phyloP scores from a whole-genome alignment of 2,797 vertebrate genomes.

The Megaceryle alcyon region DNA sequence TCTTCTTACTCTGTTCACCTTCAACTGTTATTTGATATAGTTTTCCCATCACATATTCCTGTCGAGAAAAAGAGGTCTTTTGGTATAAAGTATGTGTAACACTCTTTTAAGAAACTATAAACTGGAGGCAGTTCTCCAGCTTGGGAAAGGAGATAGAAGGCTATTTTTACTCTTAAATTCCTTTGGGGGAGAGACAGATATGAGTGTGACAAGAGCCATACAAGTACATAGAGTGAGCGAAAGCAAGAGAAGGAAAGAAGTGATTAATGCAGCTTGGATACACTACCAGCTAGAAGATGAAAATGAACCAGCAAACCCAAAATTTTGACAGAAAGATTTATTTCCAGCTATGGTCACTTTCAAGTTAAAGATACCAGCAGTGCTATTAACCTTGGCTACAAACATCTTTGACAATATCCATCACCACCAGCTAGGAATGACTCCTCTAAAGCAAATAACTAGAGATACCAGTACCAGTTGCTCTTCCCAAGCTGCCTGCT shows the following conservation, averaged over 20 bases:
- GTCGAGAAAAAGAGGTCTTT: not conserved
- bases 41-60: not conserved
- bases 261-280: not conserved
- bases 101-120: not conserved
- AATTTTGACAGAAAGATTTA: not conserved
- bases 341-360: not conserved
- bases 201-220: not conserved
- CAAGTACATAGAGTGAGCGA: not conserved
- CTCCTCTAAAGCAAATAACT: not conserved
- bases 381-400: not conserved
- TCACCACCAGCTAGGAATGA: not conserved
- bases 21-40: not conserved
- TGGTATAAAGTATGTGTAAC: not conserved
- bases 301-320: not conserved
- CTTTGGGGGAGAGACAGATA: not conserved
- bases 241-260: not conserved
- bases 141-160: conserved; percentile 31
- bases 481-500: not conserved
- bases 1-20: not conserved
- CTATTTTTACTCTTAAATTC: conserved; percentile 57
- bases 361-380: not conserved
- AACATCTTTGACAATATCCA: not conserved
- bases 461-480: not conserved
- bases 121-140: not conserved
- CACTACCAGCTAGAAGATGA: not conserved